Evolutionary conservation across 1,140 invertebrate genomes (phyloP).

Genomic region (Brachionus plicatilis): DNA sequence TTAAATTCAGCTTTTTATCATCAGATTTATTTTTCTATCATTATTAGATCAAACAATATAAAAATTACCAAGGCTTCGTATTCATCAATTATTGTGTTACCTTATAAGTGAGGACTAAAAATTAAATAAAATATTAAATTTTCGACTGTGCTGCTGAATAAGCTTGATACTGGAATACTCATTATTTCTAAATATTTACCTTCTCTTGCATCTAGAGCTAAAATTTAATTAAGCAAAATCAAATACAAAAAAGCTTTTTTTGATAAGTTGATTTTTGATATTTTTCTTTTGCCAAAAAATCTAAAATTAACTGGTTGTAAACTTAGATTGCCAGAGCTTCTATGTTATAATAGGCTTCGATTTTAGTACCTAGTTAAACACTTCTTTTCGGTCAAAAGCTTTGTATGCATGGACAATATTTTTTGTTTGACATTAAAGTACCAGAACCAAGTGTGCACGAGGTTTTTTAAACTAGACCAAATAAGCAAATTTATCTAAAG

Average conservation of each 20-base stretch:
- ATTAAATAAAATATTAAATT: conserved; percentile 22
- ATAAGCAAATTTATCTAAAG: background rate
- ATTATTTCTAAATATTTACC: background rate
- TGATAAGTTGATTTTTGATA: background rate
- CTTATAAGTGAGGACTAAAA: background rate
- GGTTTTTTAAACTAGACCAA: background rate
- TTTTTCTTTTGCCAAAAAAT: background rate
- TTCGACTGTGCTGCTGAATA: background rate
- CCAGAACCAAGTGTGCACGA: too few species aligned
- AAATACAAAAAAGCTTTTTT: background rate
- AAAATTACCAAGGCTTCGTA: background rate
- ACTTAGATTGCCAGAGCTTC: background rate
- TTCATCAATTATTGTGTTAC: conserved; percentile 34
- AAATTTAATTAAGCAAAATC: conserved; percentile 3
- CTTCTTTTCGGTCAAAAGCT: background rate
- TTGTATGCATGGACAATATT: background rate
- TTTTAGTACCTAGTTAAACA: background rate
- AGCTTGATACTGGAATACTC: background rate
- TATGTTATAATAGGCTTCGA: background rate
- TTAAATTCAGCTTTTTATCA: background rate
- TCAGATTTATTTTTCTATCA: background rate
- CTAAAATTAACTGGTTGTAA: background rate
- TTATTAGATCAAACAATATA: conserved; percentile 28
- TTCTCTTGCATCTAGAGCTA: background rate
- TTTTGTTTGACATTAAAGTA: too few species aligned